phyloP scores from a whole-genome alignment of 1,140 invertebrate species.

The Meloidogyne exigua region DNA sequence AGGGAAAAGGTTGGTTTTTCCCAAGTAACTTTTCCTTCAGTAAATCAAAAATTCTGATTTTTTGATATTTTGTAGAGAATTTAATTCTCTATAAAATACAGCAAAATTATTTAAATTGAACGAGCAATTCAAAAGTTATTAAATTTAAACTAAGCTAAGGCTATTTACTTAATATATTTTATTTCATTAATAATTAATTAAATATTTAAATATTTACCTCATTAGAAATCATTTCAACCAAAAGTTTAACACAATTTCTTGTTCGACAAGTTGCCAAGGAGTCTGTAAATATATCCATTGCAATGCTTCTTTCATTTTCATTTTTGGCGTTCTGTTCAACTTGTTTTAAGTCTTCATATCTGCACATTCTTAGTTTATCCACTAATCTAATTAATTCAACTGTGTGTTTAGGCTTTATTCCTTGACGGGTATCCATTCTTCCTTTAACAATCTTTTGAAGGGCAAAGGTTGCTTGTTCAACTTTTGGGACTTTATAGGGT shows the following conservation, averaged over 20 bases:
- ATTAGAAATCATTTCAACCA: constrained; percentile 45
- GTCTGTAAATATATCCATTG: constrained; percentile 42
- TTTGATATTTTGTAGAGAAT: neutral
- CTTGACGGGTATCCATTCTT: constrained; percentile 23
- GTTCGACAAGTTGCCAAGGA: constrained; percentile 53
- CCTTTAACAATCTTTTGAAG: neutral
- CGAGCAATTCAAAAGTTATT: too few relatives aligned
- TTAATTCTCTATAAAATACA: too few relatives aligned
- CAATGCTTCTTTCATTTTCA: constrained; percentile 5
- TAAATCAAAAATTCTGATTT: neutral
- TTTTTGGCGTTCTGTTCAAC: constrained; percentile 23
- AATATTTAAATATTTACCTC: neutral
- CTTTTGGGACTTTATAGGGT: constrained; percentile 15
- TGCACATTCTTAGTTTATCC: constrained; percentile 47
- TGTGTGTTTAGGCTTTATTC: constrained; percentile 25
- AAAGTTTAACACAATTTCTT: constrained; percentile 41
- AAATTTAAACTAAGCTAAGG: too few relatives aligned
- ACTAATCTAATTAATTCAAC: constrained; percentile 41
- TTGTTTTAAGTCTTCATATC: constrained; percentile 45
- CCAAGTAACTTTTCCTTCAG: too few relatives aligned
- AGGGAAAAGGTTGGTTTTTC: too few relatives aligned
- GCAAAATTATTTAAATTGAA: too few relatives aligned
- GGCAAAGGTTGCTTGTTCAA: constrained; percentile 31
- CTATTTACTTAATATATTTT: too few relatives aligned
- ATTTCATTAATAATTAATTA: neutral